Base-by-base conservation (phyloP, 2,797 vertebrate genomes). In the Sebastolobus alascanus region DNA sequence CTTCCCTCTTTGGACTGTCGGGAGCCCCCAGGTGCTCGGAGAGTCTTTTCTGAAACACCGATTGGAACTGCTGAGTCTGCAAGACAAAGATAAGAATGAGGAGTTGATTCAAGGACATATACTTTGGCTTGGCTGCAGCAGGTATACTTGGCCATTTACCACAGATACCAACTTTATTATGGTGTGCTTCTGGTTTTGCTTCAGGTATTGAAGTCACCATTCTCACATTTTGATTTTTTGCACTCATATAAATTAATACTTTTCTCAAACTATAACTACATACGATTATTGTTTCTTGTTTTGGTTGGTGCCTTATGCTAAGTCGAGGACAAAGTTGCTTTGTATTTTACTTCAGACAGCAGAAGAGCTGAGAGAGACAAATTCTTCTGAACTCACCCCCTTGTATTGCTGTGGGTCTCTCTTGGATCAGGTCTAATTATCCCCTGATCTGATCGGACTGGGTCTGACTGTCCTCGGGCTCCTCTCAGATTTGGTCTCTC, bases 11-110 rank as follows among this genome's bases (percentile, higher is more conserved):
- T 0, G 58, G 75, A 33, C 84, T 89, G 64, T 84, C 7, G 9
- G 90, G 86, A 10, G 75, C 38, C 3, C 88, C 87, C 70, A 90
- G 38, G 31, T 84, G 71, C 52, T 90, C 73, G 1, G 81, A 16
- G 20, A 92, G 84, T 43, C 77, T 90, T 33, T 71, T 93, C 54
- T 90, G 88, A 72, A 89, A 93, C 3, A 93, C 71, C 0, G 72
- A 33, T 18, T 89, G 68, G 43, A 93, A 87, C 90, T 91, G 90
- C 77, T 84, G 77, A 1, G 55, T 75, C 93, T 91, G 83, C 31
- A 78, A 73, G 50, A 85, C 50, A 81, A 43, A 60, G n/a, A 79
- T 8, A 33, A 75, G 52, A 66, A 38, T 7, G 29, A 35, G 8
- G 27, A 73, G 38, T 11, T 31, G 14, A 69, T 67, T 85, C 11